A percentile compares a stretch with the other conserved stretches of the same genome.
These are phyloP conservation scores for Parazoanthus swiftii DNA, from an alignment of 92 coral and sea anemone species.

Conservation along the genomic window DNA sequence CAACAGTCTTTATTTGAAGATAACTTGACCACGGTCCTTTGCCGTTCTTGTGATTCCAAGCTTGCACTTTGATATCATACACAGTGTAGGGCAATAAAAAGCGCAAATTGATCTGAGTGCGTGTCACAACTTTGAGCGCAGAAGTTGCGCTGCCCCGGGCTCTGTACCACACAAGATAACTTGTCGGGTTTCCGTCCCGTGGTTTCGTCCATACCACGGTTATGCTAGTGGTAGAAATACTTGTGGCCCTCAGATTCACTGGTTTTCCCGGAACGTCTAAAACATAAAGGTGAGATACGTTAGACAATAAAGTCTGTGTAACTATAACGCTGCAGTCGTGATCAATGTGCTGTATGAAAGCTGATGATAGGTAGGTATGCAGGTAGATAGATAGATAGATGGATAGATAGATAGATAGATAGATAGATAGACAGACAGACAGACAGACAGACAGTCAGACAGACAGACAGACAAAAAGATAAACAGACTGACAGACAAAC, in stretches of 20 bases:
- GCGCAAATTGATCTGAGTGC: slow-evolving; percentile 35
- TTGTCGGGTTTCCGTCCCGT: slow-evolving; percentile 45
- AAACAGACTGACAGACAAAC: no score
- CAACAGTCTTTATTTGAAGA: slow-evolving; percentile 44
- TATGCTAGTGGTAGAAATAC: slow-evolving; percentile 17
- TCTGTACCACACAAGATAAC: slow-evolving; percentile 55
- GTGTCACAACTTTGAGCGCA: slow-evolving; percentile 26
- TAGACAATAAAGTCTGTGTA: background rate
- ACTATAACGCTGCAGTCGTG: background rate
- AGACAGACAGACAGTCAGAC: no score
- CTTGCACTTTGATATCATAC: slow-evolving; percentile 61
- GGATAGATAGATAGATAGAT: no score
- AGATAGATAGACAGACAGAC: no score
- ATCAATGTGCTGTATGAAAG: background rate
- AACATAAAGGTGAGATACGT: background rate
- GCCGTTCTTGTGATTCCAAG: slow-evolving; percentile 45
- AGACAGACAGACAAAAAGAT: no score
- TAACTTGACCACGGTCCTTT: slow-evolving; percentile 45
- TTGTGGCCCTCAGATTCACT: background rate
- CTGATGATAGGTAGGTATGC: no score
- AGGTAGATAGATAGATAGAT: no score
- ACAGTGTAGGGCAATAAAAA: slow-evolving; percentile 53
- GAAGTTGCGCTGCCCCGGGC: slow-evolving; percentile 18
- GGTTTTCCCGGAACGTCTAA: slow-evolving; percentile 54
- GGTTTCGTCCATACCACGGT: slow-evolving; percentile 60